Base-by-base conservation (phyloP, 2,888 invertebrate genomes). In the Dryobotodes eremita region DNA sequence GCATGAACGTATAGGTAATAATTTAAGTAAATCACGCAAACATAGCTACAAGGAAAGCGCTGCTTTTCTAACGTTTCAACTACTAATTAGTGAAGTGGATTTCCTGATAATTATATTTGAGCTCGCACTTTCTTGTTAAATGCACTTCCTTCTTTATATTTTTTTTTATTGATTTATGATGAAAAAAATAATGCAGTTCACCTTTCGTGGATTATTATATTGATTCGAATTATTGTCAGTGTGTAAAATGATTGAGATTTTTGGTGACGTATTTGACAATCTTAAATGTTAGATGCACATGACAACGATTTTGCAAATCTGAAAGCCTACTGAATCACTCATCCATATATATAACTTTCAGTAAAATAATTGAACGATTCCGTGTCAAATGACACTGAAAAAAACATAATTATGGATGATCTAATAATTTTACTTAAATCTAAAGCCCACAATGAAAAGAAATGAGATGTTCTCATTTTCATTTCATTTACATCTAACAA, bases 11-110 rank as follows among this genome's bases (percentile, higher is more conserved):
- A 75, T 61, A 68, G 42, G 62, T 64, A 80, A 86, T 86, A 75
- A 85, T 80, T 86, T 80, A 70, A 77, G 80, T 80, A 80, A 64
- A 86, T 72, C 85, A 85, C 85, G 85, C 85, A 70, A 85, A 62
- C 75, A 55, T 42, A 55, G 31, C 36, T 31, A 75, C 69, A 57
- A 70, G 70, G 74, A 83, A 85, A 85, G 23, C 31, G 15, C 15
- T 75, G n/a, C n/a, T 75, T 77, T 83, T 75, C 62, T 55, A 76
- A 85, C 76, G 69, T 79, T 80, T 72, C 75, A 66, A 70, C 42
- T 75, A 72, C 26, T 86, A 75, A 86, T 85, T 85, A 79, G 23
- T 53, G 13, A 11, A 61, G 3, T 72, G 65, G n/a, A 77, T 80
- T 85, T 85, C 85, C 85, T 83, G 50, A 66, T 65, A 66, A 74